Percentiles rank a stretch among this genome's conserved stretches.
These are phyloP conservation scores for Potamarius usumacintae DNA, from an alignment of 2,113 vertebrate species.

Conservation along the genomic window DNA sequence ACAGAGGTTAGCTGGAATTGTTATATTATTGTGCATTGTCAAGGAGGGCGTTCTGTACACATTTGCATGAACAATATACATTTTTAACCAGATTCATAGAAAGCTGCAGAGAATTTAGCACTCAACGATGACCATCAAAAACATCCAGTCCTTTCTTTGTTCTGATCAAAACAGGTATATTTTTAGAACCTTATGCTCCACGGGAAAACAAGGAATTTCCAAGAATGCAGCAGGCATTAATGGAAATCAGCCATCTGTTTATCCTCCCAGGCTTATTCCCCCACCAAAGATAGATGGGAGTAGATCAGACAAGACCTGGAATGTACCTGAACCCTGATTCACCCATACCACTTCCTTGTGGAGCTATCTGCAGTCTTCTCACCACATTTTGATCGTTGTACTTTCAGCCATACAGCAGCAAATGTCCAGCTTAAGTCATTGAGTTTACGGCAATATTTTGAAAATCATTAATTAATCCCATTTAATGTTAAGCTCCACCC, in stretches of 20 bases:
- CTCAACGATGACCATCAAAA: background rate
- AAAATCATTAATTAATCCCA: conserved; percentile 23
- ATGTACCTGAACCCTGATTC: conserved; percentile 27
- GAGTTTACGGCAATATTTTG: background rate
- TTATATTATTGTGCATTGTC: background rate
- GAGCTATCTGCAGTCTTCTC: background rate
- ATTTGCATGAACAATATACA: background rate
- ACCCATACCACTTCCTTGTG: background rate
- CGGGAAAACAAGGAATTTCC: conserved; percentile 43
- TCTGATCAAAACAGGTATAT: conserved; percentile 44
- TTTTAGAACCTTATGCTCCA: conserved; percentile 40
- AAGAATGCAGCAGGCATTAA: conserved; percentile 41
- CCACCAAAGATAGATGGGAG: conserved; percentile 7
- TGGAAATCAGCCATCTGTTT: conserved; percentile 42
- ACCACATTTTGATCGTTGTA: background rate
- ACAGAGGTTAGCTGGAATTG: background rate
- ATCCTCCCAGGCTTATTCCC: conserved; percentile 43
- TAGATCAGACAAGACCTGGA: conserved; percentile 8
- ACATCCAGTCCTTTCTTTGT: conserved; percentile 7
- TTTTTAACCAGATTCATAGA: conserved; percentile 1
- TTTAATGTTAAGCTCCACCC: background rate
- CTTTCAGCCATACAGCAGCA: background rate
- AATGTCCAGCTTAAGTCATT: background rate
- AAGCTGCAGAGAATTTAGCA: background rate
- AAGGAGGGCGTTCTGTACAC: background rate